Conservation (phyloP, 2,888 invertebrate genomes). For the Coleophora deauratella region DNA sequence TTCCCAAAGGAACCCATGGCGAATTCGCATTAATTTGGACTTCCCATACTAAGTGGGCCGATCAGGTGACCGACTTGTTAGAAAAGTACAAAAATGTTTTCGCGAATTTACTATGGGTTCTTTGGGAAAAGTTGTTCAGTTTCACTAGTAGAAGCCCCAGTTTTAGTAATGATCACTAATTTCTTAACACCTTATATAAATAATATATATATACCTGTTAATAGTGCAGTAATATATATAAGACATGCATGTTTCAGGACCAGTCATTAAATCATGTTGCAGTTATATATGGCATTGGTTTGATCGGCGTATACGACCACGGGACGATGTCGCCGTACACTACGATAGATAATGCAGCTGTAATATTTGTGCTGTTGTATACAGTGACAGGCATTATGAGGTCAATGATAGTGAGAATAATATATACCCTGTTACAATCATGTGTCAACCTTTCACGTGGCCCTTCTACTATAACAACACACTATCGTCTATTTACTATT, state of each 20-base stretch:
- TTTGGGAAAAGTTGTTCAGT: too few relatives aligned
- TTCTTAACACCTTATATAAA: too few relatives aligned
- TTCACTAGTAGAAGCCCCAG: too few relatives aligned
- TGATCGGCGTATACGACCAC: constrained; percentile 47
- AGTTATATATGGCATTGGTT: constrained; percentile 42
- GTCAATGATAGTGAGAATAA: constrained; percentile 36
- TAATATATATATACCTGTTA: too few relatives aligned
- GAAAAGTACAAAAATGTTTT: background rate
- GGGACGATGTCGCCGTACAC: constrained; percentile 40
- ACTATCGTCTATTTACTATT: constrained; percentile 40
- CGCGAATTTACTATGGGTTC: too few relatives aligned
- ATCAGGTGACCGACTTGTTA: too few relatives aligned
- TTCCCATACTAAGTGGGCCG: too few relatives aligned
- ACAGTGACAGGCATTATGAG: constrained; percentile 34
- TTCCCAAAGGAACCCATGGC: too few relatives aligned
- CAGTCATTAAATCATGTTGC: constrained; percentile 26
- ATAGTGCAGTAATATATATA: too few relatives aligned
- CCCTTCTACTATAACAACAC: constrained; percentile 21
- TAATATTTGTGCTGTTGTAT: constrained; percentile 36
- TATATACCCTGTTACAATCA: constrained; percentile 27
- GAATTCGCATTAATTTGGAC: too few relatives aligned
- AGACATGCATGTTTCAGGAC: constrained; percentile 46
- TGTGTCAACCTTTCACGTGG: constrained; percentile 27
- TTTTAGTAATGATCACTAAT: too few relatives aligned
- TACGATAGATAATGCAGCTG: constrained; percentile 47